Evolutionary conservation across 2,888 invertebrate species (phyloP).

Genomic region (Tanypteryx hageni): DNA sequence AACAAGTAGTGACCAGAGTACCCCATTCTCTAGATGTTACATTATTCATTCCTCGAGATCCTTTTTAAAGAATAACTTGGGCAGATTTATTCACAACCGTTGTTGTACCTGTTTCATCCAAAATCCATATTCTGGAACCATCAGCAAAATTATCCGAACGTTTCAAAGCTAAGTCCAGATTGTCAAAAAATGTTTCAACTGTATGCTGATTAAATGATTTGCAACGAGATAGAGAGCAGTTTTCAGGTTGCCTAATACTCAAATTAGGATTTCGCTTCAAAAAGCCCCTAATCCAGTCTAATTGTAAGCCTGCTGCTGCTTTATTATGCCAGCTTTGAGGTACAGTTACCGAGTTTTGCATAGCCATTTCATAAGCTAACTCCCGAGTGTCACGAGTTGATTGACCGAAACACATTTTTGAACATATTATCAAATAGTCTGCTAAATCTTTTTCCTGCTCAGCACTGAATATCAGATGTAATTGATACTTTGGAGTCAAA

Average conservation of each 20-base stretch:
- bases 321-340: too few species aligned
- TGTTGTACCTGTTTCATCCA: conserved; percentile 69
- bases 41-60: conserved; percentile 67
- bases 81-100: conserved; percentile 68
- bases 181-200: too few species aligned
- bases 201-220: neutral
- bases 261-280: neutral
- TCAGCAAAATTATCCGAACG: conserved; percentile 68
- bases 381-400: neutral
- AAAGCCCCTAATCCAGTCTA: neutral
- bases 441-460: conserved; percentile 1
- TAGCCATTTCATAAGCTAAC: conserved; percentile 23
- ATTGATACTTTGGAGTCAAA: neutral
- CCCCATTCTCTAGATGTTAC: conserved; percentile 72
- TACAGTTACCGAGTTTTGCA: neutral
- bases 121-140: conserved; percentile 68
- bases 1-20: conserved; percentile 72
- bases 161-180: conserved; percentile 69
- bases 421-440: neutral
- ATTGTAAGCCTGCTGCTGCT: neutral
- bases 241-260: neutral
- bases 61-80: conserved; percentile 69
- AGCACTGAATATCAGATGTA: neutral
- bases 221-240: too few species aligned
- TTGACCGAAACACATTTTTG: neutral